A percentile compares a stretch with the other conserved stretches of the same genome.
Conservation (phyloP, 2,797 vertebrate genomes). For the Anguilla pacifica region DNA sequence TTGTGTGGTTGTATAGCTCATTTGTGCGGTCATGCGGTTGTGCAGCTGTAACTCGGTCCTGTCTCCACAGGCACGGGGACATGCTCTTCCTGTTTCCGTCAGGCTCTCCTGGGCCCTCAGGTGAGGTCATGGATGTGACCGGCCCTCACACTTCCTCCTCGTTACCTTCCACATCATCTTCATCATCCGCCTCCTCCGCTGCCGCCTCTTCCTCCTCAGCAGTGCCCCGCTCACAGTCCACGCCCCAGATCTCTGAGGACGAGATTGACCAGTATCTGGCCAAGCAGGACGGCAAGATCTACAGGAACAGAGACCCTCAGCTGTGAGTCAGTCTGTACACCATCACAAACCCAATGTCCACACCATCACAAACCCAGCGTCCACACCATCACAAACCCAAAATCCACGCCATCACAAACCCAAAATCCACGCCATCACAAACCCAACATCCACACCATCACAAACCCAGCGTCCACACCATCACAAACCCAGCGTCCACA, state of each 20-base stretch:
- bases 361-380: too few relatives aligned
- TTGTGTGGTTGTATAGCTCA: background rate
- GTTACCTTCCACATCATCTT: slow-evolving; percentile 53
- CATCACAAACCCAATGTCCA: background rate
- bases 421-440: too few relatives aligned
- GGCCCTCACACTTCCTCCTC: slow-evolving; percentile 69
- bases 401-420: too few relatives aligned
- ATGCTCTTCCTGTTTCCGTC: slow-evolving; percentile 91
- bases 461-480: too few relatives aligned
- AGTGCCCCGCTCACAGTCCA: slow-evolving; percentile 72
- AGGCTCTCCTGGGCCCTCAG: slow-evolving; percentile 78
- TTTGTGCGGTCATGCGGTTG: background rate
- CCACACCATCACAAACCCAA: too few relatives aligned
- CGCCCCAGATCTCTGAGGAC: slow-evolving; percentile 84
- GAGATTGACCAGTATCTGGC: slow-evolving; percentile 94
- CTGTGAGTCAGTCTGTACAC: slow-evolving; percentile 74
- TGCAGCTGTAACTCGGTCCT: background rate
- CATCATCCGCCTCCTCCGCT: slow-evolving; percentile 46
- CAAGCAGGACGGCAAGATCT: slow-evolving; percentile 97
- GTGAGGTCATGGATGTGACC: slow-evolving; percentile 92
- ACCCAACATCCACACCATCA: too few relatives aligned
- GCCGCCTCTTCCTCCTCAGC: slow-evolving; percentile 60
- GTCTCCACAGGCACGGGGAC: slow-evolving; percentile 85
- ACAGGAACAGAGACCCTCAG: slow-evolving; percentile 89
- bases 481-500: too few relatives aligned